Percentiles rank a stretch among this genome's conserved stretches.
Conservation (phyloP, 1,140 invertebrate genomes). For the Muscidifurax raptorellus region DNA sequence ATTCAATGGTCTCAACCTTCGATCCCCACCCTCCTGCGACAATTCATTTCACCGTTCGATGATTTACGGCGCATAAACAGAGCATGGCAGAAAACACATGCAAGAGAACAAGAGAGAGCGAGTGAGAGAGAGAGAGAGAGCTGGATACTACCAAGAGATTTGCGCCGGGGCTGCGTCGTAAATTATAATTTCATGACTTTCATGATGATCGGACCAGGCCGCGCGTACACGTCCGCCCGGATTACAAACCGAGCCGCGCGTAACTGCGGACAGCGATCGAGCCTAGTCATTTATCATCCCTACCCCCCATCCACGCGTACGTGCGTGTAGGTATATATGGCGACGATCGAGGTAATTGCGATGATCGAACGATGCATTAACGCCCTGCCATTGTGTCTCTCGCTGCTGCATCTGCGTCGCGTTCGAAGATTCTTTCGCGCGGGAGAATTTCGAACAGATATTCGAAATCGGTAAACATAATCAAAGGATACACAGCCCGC, state of each 20-base stretch:
- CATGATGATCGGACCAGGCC: conserved; percentile 30
- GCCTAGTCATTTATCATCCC: conserved; percentile 16
- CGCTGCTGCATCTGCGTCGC: too few species aligned
- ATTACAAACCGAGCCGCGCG: conserved; percentile 5
- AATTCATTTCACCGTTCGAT: not conserved
- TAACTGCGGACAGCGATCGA: conserved; percentile 23
- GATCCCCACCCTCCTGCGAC: too few species aligned
- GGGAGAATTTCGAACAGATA: too few species aligned
- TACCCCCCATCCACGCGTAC: not conserved
- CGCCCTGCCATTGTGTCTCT: not conserved
- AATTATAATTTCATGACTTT: conserved; percentile 60
- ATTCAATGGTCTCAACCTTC: not conserved
- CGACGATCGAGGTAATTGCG: not conserved
- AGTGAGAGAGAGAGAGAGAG: too few species aligned
- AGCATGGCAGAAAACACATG: not conserved
- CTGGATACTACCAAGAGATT: not conserved
- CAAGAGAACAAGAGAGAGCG: not conserved
- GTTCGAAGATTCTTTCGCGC: too few species aligned
- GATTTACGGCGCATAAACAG: not conserved
- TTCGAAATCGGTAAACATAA: too few species aligned
- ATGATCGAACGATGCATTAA: conserved; percentile 9
- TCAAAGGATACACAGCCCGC: too few species aligned
- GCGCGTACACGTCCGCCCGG: not conserved
- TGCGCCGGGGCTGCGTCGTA: not conserved
- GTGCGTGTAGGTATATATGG: not conserved